Percentiles rank a stretch among this genome's conserved stretches.
phyloP scores from a whole-genome alignment of 2,113 vertebrate genomes.

The Callopanchax toddi region DNA sequence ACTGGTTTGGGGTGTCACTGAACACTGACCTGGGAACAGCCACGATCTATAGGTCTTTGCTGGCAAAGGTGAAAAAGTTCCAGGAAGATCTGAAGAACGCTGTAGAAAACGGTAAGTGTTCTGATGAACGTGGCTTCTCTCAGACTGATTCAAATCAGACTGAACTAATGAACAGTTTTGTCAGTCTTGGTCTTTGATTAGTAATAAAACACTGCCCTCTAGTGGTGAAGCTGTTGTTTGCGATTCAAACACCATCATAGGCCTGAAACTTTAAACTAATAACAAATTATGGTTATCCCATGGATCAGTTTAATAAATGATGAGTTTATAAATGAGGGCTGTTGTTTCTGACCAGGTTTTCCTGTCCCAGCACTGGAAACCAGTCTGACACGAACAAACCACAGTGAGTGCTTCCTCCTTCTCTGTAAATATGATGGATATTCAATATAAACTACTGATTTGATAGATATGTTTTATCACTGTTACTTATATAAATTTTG shows the following conservation, averaged over 20 bases:
- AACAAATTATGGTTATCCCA: no score
- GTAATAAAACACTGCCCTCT: constrained; percentile 1
- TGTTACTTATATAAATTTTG: neutral
- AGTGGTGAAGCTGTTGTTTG: neutral
- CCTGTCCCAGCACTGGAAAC: constrained; percentile 5
- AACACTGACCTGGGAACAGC: constrained; percentile 60
- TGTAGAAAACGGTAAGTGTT: constrained; percentile 52
- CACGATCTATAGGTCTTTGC: constrained; percentile 64
- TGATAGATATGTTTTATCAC: no score
- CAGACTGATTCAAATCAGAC: neutral
- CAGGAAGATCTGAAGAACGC: constrained; percentile 58
- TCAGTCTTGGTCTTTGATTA: no score
- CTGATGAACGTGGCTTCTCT: neutral
- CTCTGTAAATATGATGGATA: neutral
- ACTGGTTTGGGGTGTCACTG: constrained; percentile 68
- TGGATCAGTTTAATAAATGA: neutral
- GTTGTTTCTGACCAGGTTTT: constrained; percentile 56
- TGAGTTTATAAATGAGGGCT: no score
- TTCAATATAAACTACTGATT: neutral
- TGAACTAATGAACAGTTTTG: neutral
- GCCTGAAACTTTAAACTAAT: no score
- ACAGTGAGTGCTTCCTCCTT: constrained; percentile 69
- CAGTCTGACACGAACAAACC: constrained; percentile 40
- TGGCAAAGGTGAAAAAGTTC: constrained; percentile 60
- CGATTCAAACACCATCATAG: no score